A percentile compares a stretch with the other conserved stretches of the same genome.
These are phyloP conservation scores for Catostomus latipinnis DNA, from an alignment of 2,797 vertebrate species.

Conservation along the genomic window DNA sequence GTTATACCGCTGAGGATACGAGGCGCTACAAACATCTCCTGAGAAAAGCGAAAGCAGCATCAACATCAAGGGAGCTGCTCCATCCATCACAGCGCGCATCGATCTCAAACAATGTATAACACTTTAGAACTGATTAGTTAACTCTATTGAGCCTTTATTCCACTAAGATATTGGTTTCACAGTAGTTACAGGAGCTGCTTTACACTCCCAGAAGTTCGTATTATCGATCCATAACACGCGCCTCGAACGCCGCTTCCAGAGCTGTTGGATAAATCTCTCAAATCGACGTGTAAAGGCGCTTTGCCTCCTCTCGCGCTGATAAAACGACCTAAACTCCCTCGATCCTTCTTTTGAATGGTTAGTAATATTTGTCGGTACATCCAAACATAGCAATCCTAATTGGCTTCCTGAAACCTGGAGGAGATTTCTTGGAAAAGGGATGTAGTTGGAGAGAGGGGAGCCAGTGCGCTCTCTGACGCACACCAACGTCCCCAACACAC, in stretches of 20 bases:
- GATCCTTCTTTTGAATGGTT: conserved; percentile 30
- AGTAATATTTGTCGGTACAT: conserved; percentile 37
- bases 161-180: conserved; percentile 27
- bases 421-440: conserved; percentile 40
- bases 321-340: conserved; percentile 24
- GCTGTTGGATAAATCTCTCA: conserved; percentile 28
- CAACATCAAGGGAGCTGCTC: conserved; percentile 46
- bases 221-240: conserved; percentile 58
- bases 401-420: conserved; percentile 28
- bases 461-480: conserved; percentile 40
- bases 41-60: conserved; percentile 47
- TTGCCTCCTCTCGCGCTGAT: conserved; percentile 8
- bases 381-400: conserved; percentile 37
- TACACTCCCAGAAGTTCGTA: conserved; percentile 45
- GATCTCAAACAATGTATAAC: not conserved
- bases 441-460: conserved; percentile 38
- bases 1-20: conserved; percentile 63
- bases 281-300: conserved; percentile 25
- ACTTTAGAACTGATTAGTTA: conserved; percentile 17
- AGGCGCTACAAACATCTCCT: conserved; percentile 52
- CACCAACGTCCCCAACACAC: conserved; percentile 24
- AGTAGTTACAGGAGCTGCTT: conserved; percentile 38
- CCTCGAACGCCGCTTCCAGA: conserved; percentile 12
- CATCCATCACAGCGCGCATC: conserved; percentile 44
- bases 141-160: conserved; percentile 43